Evolutionary conservation across 2,113 vertebrate genomes (phyloP).

Genomic region (Equus quagga): DNA sequence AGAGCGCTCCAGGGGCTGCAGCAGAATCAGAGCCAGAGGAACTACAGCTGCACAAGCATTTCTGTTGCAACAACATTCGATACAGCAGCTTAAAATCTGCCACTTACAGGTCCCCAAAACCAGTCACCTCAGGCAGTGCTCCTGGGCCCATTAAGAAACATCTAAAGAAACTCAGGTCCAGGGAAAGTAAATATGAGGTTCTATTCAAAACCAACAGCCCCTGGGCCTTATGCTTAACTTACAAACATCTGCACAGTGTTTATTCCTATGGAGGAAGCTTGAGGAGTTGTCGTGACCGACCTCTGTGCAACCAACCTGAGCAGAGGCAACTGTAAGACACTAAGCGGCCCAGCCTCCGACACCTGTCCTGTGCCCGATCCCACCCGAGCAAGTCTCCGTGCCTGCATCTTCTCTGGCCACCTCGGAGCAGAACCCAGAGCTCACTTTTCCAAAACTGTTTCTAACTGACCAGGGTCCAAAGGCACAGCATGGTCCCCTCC

Average conservation of each 20-base stretch:
- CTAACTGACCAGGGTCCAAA: constrained; percentile 66
- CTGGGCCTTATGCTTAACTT: not conserved
- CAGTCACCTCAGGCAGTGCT: not conserved
- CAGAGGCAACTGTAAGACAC: not conserved
- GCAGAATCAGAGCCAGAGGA: not conserved
- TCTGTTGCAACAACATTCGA: not conserved
- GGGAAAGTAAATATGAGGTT: not conserved
- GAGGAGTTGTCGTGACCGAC: not conserved
- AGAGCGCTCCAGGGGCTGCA: not conserved
- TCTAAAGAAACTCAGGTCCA: constrained; percentile 40
- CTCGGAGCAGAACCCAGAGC: not conserved
- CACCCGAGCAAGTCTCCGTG: not conserved
- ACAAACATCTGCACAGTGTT: not conserved
- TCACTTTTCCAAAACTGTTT: constrained; percentile 65
- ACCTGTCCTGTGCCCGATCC: not conserved
- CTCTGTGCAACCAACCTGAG: not conserved
- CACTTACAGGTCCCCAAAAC: constrained; percentile 4
- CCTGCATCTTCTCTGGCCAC: not conserved
- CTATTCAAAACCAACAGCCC: constrained; percentile 42
- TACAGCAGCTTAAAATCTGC: not conserved
- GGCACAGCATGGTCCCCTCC: constrained; percentile 50
- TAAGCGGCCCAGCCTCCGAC: not conserved
- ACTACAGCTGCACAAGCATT: not conserved
- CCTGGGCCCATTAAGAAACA: not conserved
- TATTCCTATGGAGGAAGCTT: not conserved